Conservation (phyloP, 2,797 vertebrate genomes). For the Stomatorhinus walkeri region DNA sequence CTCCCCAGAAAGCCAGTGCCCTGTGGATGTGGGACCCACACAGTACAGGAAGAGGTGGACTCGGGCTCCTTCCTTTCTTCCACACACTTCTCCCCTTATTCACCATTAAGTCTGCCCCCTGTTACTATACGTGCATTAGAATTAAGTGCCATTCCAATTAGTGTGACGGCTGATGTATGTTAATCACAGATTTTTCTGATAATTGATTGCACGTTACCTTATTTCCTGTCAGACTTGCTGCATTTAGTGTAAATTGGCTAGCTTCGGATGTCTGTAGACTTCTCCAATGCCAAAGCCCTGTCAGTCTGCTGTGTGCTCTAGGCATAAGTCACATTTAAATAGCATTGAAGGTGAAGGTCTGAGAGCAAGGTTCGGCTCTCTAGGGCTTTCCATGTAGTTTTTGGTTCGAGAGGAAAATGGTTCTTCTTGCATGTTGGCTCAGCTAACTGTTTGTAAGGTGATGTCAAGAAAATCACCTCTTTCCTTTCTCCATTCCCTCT, state of each 20-base stretch:
- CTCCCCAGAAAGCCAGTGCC: neutral
- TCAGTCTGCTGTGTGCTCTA: neutral
- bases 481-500: neutral
- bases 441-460: neutral
- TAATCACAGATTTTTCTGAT: neutral
- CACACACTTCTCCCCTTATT: neutral
- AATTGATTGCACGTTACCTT: neutral
- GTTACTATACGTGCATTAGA: neutral
- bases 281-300: neutral
- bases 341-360: neutral
- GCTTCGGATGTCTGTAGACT: neutral
- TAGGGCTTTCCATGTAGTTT: neutral
- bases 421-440: neutral
- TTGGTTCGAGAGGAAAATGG: neutral
- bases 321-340: neutral
- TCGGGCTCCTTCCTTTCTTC: constrained; percentile 9
- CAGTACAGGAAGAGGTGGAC: neutral
- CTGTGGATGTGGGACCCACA: too few species aligned
- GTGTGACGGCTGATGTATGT: neutral
- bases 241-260: neutral
- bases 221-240: neutral
- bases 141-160: neutral
- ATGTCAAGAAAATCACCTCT: neutral
- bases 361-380: neutral
- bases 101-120: neutral